Evolutionary conservation across 2,113 vertebrate species (phyloP).

Genomic region (chimpanzee (Pan troglodytes)): DNA sequence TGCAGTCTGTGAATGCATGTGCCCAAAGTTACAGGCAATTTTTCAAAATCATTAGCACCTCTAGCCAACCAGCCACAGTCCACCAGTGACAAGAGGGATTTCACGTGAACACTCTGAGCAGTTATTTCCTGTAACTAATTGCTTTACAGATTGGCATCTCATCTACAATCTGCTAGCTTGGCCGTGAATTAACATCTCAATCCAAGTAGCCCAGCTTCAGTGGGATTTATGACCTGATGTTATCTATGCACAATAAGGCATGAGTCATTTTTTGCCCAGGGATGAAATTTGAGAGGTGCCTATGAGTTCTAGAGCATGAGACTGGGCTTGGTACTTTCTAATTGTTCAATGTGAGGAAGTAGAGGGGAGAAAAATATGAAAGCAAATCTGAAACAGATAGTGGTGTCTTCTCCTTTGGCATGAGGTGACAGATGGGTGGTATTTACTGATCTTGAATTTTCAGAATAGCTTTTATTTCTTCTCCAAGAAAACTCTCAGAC

Average conservation of each 20-base stretch:
- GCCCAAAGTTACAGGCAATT: constrained; percentile 44
- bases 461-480: constrained; percentile 50
- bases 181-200: constrained; percentile 42
- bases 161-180: constrained; percentile 30
- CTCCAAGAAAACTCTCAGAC: constrained; percentile 26
- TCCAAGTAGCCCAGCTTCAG: neutral
- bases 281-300: neutral
- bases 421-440: constrained; percentile 1
- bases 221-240: neutral
- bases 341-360: neutral
- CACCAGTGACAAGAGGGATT: constrained; percentile 34
- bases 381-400: constrained; percentile 10
- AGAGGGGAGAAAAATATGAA: neutral
- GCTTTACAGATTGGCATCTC: constrained; percentile 64
- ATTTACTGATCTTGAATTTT: constrained; percentile 60
- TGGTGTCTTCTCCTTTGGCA: constrained; percentile 41
- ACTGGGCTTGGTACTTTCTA: neutral
- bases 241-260: neutral
- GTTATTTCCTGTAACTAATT: constrained; percentile 51
- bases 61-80: constrained; percentile 13
- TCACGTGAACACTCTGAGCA: constrained; percentile 4
- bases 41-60: constrained; percentile 65
- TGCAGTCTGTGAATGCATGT: constrained; percentile 49
- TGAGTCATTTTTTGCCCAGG: neutral
- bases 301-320: neutral